Evolutionary conservation across 2,888 invertebrate genomes (phyloP), one percentile per base, ranked within the genome.

Genomic region (Macrophya alboannulata): DNA sequence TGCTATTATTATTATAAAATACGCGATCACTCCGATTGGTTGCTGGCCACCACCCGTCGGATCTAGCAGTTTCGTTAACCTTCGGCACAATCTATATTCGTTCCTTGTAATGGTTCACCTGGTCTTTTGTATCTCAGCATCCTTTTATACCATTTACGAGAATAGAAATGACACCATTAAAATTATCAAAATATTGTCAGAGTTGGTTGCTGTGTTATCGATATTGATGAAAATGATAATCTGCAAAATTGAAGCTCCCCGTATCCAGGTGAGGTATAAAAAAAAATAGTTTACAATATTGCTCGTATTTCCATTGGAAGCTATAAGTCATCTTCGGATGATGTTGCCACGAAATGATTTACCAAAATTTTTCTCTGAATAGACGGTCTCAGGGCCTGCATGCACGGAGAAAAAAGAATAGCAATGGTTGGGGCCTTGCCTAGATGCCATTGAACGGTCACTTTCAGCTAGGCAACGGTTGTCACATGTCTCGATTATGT

Each of bases 141-240:
- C 9, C 12, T 0, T 25, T 4, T 17, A n/a, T 15, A 31, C 4
- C 6, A 31, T 76, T 25, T 76, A 31, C 17, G 5, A 8, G 12
- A 25, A 25, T 31, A 51, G 17, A 12, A 6, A 51, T 21, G 31
- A 51, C 17, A 4, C 10, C 10, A 8, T 25, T 15, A 8, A 17
- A 25, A 31, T 31, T 25, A 31, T 76, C 0, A 48, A 51, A 76
- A 40, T 51, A 17, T 3, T 76, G 4, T 8, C 76, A 6, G 51
- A 76, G 25, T 4, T 17, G 4, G 17, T 0, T 31, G 31, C 76
- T 15, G 1, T 76, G 3, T 12, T n/a, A 17, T 76, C 76, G 17
- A 2, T 25, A n/a, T 17, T 82, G 45, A 37, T 77, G 12, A 86
- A 86, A 68, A 88, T 86, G 79, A 15, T 86, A 1, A 17, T 88